Base-by-base conservation (phyloP, 2,797 vertebrate species). In the Acanthiza pusilla region DNA sequence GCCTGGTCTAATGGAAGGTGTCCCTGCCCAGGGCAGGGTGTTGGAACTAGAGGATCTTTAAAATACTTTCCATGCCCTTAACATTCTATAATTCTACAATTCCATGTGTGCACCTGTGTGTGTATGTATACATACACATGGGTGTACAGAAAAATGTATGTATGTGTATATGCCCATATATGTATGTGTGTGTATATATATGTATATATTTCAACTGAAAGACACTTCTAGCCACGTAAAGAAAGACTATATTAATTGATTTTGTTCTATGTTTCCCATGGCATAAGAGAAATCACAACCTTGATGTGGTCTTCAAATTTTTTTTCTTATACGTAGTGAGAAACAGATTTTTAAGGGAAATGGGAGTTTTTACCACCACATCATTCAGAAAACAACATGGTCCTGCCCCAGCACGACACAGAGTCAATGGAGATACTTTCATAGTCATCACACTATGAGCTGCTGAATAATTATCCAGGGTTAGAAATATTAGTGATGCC, bases 61-160 rank as follows among this genome's bases (percentile, higher is more conserved):
- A 76, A 7, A 36, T 43, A 19, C 50, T 50, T 70, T 50, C 10
- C 36, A 63, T 51, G 32, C 16, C 11, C 16, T 57, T 63, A 45
- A 21, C 3, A 19, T 45, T 38, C 36, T 55, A 7, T 60, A 61
- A 21, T 55, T 68, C 51, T 19, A 16, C 10, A 18, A 12, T 38
- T 72, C 54, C 14, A 16, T 13, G 6, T 54, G 6, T 17, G 9
- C 36, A 18, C 0, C 0, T 48, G 30, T 45, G 8, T 34, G 23
- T 36, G 21, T 26, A 16, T 10, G 11, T 22, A 10, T 21, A 13
- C 8, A 11, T 18, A 53, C 7, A 16, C 11, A 19, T 4, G 7
- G 38, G 23, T 60, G 17, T 40, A 30, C 6, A 43, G 16, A 43
- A 57, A 51, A 47, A 55, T 21, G 10, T 19, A 18, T 65, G 45